These are phyloP conservation scores for Anolis carolinensis DNA, from an alignment of 2,113 vertebrate species.

Conservation along the genomic window DNA sequence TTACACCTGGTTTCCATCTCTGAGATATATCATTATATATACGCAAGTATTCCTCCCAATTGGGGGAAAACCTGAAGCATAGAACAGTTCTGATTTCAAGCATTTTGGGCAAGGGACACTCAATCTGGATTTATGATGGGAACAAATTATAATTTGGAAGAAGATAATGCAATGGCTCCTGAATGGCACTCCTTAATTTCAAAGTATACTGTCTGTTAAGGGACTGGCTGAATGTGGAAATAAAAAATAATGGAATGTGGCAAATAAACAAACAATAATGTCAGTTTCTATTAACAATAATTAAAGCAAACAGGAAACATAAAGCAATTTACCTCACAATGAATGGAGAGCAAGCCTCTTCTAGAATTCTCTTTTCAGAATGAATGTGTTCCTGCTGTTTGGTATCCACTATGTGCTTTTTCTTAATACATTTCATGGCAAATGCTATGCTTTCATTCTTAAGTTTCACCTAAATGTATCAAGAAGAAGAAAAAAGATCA, in stretches of 20 bases:
- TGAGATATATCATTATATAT: no score
- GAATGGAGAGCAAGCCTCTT: conserved; percentile 85
- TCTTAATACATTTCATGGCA: conserved; percentile 94
- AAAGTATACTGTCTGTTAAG: background rate
- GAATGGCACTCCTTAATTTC: background rate
- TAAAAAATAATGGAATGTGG: background rate
- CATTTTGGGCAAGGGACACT: no score
- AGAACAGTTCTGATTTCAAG: no score
- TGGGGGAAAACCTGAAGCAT: no score
- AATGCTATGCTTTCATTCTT: conserved; percentile 87
- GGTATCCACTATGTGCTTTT: conserved; percentile 90
- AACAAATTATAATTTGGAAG: background rate
- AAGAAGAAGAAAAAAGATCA: background rate
- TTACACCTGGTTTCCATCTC: no score
- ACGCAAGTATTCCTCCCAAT: no score
- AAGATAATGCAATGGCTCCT: background rate
- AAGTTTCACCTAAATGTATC: conserved; percentile 84
- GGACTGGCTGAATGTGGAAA: background rate
- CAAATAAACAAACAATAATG: background rate
- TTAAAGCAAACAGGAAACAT: background rate
- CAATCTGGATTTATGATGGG: background rate
- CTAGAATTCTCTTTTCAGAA: conserved; percentile 91
- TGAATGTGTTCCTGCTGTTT: conserved; percentile 93
- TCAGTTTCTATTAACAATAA: background rate
- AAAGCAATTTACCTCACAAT: conserved; percentile 82